Conservation (phyloP, 2,113 vertebrate species). For the Isurus oxyrinchus region DNA sequence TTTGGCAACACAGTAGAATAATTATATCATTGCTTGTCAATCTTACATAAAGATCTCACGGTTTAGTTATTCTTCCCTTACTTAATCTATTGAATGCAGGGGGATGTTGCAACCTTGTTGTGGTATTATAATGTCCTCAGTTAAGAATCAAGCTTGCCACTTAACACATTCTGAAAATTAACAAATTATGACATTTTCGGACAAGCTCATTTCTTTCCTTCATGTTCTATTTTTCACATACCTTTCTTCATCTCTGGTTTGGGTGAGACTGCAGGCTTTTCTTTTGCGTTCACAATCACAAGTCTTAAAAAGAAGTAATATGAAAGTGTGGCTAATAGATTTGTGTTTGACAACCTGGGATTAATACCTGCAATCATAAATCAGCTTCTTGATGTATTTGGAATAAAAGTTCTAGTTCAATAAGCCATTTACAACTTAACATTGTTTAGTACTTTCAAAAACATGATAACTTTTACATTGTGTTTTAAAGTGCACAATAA, state of each 20-base stretch:
- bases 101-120: not conserved
- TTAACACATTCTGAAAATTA: not conserved
- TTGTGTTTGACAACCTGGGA: not conserved
- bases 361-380: not conserved
- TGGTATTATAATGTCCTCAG: not conserved
- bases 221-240: not conserved
- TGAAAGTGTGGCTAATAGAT: not conserved
- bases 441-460: not conserved
- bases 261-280: not conserved
- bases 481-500: not conserved
- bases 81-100: not conserved
- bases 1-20: not conserved
- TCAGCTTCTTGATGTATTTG: not conserved
- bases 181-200: not conserved
- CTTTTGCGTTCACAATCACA: not conserved
- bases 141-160: not conserved
- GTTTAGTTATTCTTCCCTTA: not conserved
- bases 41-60: not conserved
- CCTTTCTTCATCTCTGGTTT: not conserved
- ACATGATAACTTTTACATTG: not conserved
- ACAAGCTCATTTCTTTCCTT: not conserved
- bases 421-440: not conserved
- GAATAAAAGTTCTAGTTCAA: not conserved
- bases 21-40: not conserved
- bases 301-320: not conserved